Percentiles rank a stretch among this genome's conserved stretches.
Conservation (phyloP, 2,888 invertebrate species). For the Tigriopus californicus region DNA sequence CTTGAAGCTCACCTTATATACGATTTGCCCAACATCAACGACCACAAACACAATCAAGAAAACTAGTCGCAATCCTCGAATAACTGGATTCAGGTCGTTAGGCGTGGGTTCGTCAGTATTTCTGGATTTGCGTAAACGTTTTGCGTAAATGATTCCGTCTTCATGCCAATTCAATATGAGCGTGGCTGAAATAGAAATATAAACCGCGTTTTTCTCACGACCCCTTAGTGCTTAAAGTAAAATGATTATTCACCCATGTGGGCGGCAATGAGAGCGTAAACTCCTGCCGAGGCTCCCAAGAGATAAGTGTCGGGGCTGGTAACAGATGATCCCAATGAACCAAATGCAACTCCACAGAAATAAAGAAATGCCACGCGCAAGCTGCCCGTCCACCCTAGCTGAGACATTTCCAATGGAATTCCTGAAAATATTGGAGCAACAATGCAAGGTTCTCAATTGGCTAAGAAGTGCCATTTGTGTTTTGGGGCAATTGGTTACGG, state of each 20-base stretch:
- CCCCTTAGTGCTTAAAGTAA: no score
- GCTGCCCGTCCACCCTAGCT: conserved; percentile 64
- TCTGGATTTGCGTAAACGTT: no score
- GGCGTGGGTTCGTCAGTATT: no score
- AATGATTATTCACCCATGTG: conserved; percentile 64
- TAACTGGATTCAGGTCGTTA: background rate
- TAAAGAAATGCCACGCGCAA: conserved; percentile 49
- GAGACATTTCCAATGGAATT: conserved; percentile 77
- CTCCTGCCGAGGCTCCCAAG: conserved; percentile 75
- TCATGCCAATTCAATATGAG: conserved; percentile 36
- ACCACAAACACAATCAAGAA: conserved; percentile 16
- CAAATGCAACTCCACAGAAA: conserved; percentile 49
- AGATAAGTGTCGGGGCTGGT: conserved; percentile 60
- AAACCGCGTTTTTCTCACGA: no score
- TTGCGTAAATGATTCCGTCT: background rate
- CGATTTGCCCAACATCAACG: conserved; percentile 45
- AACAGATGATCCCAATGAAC: conserved; percentile 50
- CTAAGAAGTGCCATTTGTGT: no score
- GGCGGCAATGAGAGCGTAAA: conserved; percentile 67
- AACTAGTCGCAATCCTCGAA: conserved; percentile 13
- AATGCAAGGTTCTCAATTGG: no score
- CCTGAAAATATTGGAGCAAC: conserved; percentile 32
- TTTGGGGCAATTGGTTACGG: no score
- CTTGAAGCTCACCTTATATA: background rate
- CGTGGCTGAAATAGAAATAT: conserved; percentile 43